Percentiles rank a stretch among this genome's conserved stretches.
phyloP scores from a whole-genome alignment of 2,888 invertebrate genomes.

The Odontocerum albicorne region DNA sequence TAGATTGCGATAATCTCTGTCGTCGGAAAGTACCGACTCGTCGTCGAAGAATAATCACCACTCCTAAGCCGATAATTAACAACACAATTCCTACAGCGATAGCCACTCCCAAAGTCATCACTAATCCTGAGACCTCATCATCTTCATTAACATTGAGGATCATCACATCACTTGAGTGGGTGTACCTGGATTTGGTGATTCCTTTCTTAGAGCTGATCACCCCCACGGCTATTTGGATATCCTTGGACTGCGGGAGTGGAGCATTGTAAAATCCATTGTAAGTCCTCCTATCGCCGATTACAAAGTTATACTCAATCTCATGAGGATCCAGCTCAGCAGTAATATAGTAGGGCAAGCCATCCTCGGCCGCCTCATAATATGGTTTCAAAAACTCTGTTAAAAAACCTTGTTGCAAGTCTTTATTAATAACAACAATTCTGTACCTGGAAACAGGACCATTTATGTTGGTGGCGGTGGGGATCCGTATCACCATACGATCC shows the following conservation, averaged over 20 bases:
- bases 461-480: conserved; percentile 69
- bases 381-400: conserved; percentile 63
- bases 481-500: conserved; percentile 64
- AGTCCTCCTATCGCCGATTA: conserved; percentile 72
- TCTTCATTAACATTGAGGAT: conserved; percentile 56
- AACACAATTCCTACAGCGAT: conserved; percentile 74
- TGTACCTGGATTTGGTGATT: conserved; percentile 66
- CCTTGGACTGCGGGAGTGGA: conserved; percentile 63
- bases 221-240: conserved; percentile 70
- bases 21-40: conserved; percentile 48
- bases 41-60: conserved; percentile 61
- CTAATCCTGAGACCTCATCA: conserved; percentile 52
- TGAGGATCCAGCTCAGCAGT: conserved; percentile 76
- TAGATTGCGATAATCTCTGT: conserved; percentile 53
- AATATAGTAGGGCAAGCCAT: conserved; percentile 78
- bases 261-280: conserved; percentile 80
- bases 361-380: conserved; percentile 65
- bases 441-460: conserved; percentile 80
- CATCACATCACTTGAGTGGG: conserved; percentile 56
- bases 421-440: conserved; percentile 71
- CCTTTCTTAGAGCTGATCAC: conserved; percentile 69
- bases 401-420: conserved; percentile 64
- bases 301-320: conserved; percentile 66
- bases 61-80: conserved; percentile 63
- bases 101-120: conserved; percentile 58